Evolutionary conservation across 2,888 invertebrate species (phyloP).

Genomic region (Euphydryas editha): DNA sequence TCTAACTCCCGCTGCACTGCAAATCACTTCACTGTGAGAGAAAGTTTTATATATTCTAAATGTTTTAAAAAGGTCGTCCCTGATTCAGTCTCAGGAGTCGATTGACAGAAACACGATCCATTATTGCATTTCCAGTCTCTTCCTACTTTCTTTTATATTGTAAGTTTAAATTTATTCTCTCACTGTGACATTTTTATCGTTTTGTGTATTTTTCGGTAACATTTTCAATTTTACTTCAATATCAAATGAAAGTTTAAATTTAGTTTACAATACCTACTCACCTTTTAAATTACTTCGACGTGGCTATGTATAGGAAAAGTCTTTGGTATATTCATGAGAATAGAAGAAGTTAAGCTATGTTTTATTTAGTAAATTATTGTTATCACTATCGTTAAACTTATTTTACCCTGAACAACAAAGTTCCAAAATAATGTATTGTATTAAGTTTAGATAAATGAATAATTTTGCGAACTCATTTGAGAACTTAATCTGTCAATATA

Average conservation of each 20-base stretch:
- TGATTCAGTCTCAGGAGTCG: constrained; percentile 57
- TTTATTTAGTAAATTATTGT: too few species aligned
- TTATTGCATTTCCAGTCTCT: constrained; percentile 54
- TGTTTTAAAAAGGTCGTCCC: constrained; percentile 61
- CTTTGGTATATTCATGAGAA: not conserved
- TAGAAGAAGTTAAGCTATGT: not conserved
- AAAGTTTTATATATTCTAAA: constrained; percentile 70
- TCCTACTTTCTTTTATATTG: constrained; percentile 43
- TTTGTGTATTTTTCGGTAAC: not conserved
- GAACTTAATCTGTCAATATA: too few species aligned
- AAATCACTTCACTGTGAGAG: constrained; percentile 72
- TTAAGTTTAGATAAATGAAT: too few species aligned
- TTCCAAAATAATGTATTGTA: too few species aligned
- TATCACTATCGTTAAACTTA: too few species aligned
- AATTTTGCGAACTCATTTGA: too few species aligned
- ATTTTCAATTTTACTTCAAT: constrained; percentile 2
- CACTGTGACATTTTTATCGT: constrained; percentile 15
- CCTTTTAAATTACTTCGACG: not conserved
- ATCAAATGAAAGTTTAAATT: constrained; percentile 1
- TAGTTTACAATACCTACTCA: not conserved
- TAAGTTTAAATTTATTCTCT: constrained; percentile 34
- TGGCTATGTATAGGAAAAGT: not conserved
- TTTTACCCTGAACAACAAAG: too few species aligned
- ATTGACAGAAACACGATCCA: constrained; percentile 56
- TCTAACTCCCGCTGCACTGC: constrained; percentile 70